Evolutionary conservation across 2,797 vertebrate genomes (phyloP), one percentile per base, ranked within the genome.

Genomic region (Gorsachius magnificus): DNA sequence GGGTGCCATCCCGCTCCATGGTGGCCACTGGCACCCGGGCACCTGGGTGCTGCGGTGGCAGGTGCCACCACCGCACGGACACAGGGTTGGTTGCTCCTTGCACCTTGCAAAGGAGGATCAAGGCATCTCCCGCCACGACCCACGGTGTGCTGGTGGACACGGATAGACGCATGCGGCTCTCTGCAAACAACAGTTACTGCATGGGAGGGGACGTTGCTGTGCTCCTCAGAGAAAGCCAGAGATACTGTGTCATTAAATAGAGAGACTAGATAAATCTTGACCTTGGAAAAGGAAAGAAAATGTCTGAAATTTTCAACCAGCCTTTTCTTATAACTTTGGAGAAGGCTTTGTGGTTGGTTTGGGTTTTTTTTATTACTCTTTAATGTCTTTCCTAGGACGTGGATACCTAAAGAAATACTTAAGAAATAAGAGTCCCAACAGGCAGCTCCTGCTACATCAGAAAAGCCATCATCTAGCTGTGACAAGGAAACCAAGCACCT

Each of bases 1-100:
- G 69, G 0, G 95, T 97, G 48, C 99, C 99, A 0, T 99, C 98
- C 69, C 3, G 85, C 58, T 69, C 97, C 64, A 99, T 96, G 92
- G 95, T 64, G 57, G 98, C 96, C 87, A 99, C 78, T 5, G 77
- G 77, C 72, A 83, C 78, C 11, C 91, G 89, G 18, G 10, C 16
- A 6, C 76, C 64, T 0, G 41, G 54, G 4, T 36, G 28, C 16
- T 68, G 64, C 0, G 6, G 72, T 3, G 93, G 78, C 90, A 95
- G 93, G 72, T 96, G 98, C 96, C 98, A 98, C 99, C 99, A 99
- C 26, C 36, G 94, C 87, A 99, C 84, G 0, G 98, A 99, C n/a
- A 99, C 94, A 19, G 90, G 97, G 74, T 97, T 93, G 7, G 95
- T 92, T 9, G 87, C 53, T 64, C 98, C 98, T 3, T 35, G 89